Base-by-base conservation (phyloP, 2,797 vertebrate species). In the Pempheris klunzingeri region DNA sequence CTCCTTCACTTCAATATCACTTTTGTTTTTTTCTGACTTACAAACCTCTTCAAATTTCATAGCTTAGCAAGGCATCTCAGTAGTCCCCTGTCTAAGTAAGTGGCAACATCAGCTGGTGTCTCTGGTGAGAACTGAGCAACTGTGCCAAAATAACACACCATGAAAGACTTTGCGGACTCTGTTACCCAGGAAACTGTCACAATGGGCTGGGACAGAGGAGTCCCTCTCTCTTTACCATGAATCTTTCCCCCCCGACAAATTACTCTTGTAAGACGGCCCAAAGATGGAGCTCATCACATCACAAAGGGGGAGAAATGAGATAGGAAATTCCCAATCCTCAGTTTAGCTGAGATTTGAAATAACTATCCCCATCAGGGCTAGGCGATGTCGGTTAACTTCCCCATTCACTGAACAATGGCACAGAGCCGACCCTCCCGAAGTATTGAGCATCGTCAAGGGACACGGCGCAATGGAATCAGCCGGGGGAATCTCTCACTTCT, bases 281-380 rank as follows among this genome's bases (percentile, higher is more conserved):
- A 75, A 87, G 81, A 89, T 78, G 86, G 85, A 88, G 82, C 85
- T 89, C 74, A 89, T 93, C 88, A 81, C 79, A 85, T 82, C 82
- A 93, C 87, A 93, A 92, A 91, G 64, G 64, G 39, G 50, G 43
- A 59, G 77, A 66, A 80, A 83, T 38, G 64, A 88, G 87, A 94
- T 86, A 90, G 85, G 54, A 66, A 86, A 87, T 90, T 90, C 91
- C 91, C 90, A 77, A 72, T 78, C 74, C 71, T 80, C 88, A 85
- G 81, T 92, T 94, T 94, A 94, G 90, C 85, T 82, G 84, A 87
- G 88, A 91, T 93, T 93, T 93, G 80, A 93, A 89, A 87, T 87
- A 87, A 87, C 86, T 90, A 89, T 89, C 91, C 90, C 90, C 91
- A 88, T 80, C 74, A 86, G 86, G 78, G 58, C 77, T 69, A 32